Evolutionary conservation across 2,888 invertebrate species (phyloP).

Genomic region (Andrena hattorfiana): DNA sequence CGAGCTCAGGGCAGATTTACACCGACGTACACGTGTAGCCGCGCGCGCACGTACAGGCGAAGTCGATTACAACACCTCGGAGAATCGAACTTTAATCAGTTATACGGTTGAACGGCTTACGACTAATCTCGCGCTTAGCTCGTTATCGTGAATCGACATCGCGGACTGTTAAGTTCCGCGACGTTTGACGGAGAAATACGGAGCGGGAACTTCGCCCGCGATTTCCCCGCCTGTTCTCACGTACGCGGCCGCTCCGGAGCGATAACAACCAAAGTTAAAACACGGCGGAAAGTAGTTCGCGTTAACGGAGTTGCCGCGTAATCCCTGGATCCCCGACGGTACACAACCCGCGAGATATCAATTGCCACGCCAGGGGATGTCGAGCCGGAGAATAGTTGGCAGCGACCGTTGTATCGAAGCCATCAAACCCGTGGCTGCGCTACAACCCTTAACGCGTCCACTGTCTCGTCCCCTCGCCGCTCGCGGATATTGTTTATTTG

Average conservation of each 20-base stretch:
- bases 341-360: constrained; percentile 27
- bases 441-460: constrained; percentile 21
- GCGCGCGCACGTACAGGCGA: not conserved
- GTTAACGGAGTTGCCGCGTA: constrained; percentile 3
- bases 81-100: constrained; percentile 56
- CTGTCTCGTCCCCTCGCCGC: not conserved
- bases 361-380: constrained; percentile 10
- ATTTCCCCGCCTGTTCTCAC: constrained; percentile 18
- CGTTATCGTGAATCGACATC: constrained; percentile 34
- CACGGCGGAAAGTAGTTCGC: constrained; percentile 26
- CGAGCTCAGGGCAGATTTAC: constrained; percentile 14
- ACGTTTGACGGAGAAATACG: constrained; percentile 25
- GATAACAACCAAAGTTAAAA: constrained; percentile 27
- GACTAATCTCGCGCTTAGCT: constrained; percentile 31
- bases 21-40: constrained; percentile 1
- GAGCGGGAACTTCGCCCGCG: not conserved
- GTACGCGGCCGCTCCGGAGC: constrained; percentile 26
- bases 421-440: constrained; percentile 59
- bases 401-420: constrained; percentile 27
- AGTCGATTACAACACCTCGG: constrained; percentile 21
- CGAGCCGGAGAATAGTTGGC: not conserved
- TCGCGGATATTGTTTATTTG: constrained; percentile 8
- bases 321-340: constrained; percentile 25
- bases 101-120: constrained; percentile 42
- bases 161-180: constrained; percentile 32